phyloP scores from a whole-genome alignment of 2,113 vertebrate genomes.

The Mellivora capensis region DNA sequence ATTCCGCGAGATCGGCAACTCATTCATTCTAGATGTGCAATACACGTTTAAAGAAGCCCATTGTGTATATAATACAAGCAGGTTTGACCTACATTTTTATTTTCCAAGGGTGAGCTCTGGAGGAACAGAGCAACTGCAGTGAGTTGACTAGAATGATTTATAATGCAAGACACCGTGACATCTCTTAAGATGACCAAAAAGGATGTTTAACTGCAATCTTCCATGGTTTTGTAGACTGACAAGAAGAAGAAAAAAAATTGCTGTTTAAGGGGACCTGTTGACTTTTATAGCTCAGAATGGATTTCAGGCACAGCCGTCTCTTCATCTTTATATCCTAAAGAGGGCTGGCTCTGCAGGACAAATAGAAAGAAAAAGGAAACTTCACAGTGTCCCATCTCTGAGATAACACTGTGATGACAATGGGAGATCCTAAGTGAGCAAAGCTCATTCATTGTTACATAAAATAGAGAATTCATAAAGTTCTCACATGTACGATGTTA shows the following conservation, averaged over 20 bases:
- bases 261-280: constrained; percentile 41
- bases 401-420: background rate
- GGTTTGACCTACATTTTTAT: constrained; percentile 38
- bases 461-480: accelerated
- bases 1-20: background rate
- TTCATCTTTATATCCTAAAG: constrained; percentile 1
- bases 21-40: background rate
- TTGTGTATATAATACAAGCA: background rate
- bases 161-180: background rate
- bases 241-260: background rate
- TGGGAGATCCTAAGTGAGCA: background rate
- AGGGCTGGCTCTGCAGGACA: background rate
- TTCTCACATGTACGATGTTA: background rate
- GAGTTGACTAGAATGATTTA: constrained; percentile 18
- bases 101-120: constrained; percentile 6
- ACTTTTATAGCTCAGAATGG: constrained; percentile 48
- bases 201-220: constrained; percentile 32
- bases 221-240: constrained; percentile 1
- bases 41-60: background rate
- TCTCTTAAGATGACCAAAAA: constrained; percentile 30
- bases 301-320: constrained; percentile 23
- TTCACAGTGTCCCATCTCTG: background rate
- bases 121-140: background rate
- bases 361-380: background rate
- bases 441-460: background rate